phyloP scores from a whole-genome alignment of 2,888 invertebrate genomes.

The Julus scanicus region DNA sequence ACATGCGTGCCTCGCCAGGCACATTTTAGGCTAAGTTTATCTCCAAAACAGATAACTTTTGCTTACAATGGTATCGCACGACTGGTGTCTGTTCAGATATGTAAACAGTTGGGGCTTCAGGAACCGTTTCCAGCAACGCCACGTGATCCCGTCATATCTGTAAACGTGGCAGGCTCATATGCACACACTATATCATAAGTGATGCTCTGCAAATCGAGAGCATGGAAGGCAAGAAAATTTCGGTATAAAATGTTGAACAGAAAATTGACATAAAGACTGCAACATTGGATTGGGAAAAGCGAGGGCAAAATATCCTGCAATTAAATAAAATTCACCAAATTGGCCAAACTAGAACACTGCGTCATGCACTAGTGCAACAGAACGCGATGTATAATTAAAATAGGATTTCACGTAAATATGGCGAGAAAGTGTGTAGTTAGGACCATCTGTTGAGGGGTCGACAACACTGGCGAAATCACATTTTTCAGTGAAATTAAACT shows the following conservation, averaged over 20 bases:
- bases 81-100: neutral
- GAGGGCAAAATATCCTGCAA: neutral
- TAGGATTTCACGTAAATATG: conserved; percentile 2
- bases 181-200: no score
- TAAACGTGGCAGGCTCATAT: no score
- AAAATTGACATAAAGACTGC: neutral
- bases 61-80: neutral
- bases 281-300: neutral
- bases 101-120: neutral
- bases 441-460: conserved; percentile 41
- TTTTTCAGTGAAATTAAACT: neutral
- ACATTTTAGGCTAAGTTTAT: neutral
- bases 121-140: neutral
- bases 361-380: neutral
- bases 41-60: neutral
- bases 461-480: neutral
- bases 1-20: neutral
- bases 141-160: neutral
- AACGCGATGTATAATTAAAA: neutral
- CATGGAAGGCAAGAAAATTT: neutral
- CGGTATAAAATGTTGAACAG: neutral
- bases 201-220: no score
- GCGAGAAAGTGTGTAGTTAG: neutral
- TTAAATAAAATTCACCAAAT: conserved; percentile 31
- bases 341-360: neutral